Conservation (phyloP, 2,113 vertebrate species). For the Colaptes auratus region DNA sequence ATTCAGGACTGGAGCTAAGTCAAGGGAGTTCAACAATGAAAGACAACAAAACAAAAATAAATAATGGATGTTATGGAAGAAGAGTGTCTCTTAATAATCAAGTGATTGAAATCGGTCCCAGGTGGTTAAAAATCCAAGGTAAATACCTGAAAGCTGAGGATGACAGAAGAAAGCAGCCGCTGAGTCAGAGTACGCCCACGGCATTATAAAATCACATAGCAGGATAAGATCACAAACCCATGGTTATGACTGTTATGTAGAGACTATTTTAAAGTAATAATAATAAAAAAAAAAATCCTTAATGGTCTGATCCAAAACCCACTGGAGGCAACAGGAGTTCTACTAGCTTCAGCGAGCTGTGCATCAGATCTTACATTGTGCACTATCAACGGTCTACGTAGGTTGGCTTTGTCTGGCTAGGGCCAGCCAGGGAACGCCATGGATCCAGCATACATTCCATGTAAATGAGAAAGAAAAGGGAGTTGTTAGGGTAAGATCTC, state of each 20-base stretch:
- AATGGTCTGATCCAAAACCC: slow-evolving; percentile 31
- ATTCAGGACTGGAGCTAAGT: background rate
- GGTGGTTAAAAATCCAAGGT: slow-evolving; percentile 39
- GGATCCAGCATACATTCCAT: slow-evolving; percentile 4
- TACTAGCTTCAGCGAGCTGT: background rate
- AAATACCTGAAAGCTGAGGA: slow-evolving; percentile 32
- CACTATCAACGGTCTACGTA: background rate
- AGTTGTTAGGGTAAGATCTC: background rate
- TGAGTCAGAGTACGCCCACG: background rate
- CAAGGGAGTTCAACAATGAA: background rate
- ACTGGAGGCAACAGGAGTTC: background rate
- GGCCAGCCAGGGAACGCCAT: slow-evolving; percentile 1
- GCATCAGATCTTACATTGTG: background rate
- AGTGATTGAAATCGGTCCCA: slow-evolving; percentile 56
- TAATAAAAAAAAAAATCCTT: background rate
- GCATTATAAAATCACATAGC: slow-evolving; percentile 3
- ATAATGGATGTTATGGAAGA: slow-evolving; percentile 34
- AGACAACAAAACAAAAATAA: slow-evolving; percentile 12
- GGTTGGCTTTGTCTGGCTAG: background rate
- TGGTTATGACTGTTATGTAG: background rate
- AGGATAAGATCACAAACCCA: slow-evolving; percentile 19
- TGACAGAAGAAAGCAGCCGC: slow-evolving; percentile 22
- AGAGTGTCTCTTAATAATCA: slow-evolving; percentile 38
- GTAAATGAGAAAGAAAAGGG: background rate
- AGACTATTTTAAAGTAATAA: slow-evolving; percentile 26